phyloP scores from a whole-genome alignment of 2,113 vertebrate species.

The Cygnus buccinator region DNA sequence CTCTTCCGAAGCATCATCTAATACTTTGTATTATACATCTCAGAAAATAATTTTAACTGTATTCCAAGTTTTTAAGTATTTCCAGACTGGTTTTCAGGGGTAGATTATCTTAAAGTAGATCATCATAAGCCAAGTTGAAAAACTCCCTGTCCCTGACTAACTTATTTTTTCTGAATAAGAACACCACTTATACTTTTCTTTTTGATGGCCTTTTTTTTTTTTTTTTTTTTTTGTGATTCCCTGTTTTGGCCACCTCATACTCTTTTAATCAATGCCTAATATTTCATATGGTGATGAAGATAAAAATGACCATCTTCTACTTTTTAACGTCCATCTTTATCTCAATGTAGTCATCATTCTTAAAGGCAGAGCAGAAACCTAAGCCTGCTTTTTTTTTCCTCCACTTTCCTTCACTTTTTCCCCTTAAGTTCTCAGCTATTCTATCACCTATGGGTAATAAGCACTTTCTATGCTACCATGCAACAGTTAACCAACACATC shows the following conservation, averaged over 20 bases:
- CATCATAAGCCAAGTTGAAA: not conserved
- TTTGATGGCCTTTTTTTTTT: not conserved
- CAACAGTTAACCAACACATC: not conserved
- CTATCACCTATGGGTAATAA: not conserved
- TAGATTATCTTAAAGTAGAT: not conserved
- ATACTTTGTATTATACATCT: not conserved
- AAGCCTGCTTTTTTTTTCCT: not conserved
- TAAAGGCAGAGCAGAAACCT: not conserved
- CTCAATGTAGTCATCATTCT: not conserved
- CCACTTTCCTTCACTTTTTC: not conserved
- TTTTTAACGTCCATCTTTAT: not conserved
- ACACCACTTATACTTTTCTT: not conserved
- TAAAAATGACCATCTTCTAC: not conserved
- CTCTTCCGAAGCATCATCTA: not conserved
- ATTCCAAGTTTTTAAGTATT: not conserved
- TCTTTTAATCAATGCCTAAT: not conserved
- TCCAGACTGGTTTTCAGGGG: not conserved
- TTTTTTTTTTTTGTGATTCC: not conserved
- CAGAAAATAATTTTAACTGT: not conserved
- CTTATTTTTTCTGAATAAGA: not conserved
- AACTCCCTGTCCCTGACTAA: not conserved
- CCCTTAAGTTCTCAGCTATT: slow-evolving; percentile 11
- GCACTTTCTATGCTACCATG: not conserved
- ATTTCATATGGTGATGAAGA: not conserved
- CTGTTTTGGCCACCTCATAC: not conserved